Base-by-base conservation (phyloP, 2,113 vertebrate genomes). In the Saccopteryx leptura region DNA sequence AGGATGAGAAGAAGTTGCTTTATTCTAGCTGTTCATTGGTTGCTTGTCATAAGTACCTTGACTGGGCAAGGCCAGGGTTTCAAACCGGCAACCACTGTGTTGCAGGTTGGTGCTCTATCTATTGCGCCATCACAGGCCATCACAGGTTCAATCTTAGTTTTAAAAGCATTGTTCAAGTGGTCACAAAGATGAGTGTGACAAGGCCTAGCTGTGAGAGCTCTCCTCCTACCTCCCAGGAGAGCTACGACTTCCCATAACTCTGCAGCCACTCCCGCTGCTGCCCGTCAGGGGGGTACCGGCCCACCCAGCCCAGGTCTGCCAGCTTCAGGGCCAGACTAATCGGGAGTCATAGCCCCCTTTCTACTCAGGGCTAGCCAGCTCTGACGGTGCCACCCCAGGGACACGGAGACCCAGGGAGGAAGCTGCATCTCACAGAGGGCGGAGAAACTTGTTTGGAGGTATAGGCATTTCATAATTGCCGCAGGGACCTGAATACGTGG, bases 261-360 rank as follows among this genome's bases (percentile, higher is more conserved):
- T 80, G 13, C 12, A 63, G 95, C 21, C 33, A 86, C 89, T 96
- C 81, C 91, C 75, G 97, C 91, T 91, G 94, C 88, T 97, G 87
- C 72, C 93, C 54, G 86, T 98, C 96, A 95, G 21, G 63, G 10
- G 23, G 21, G 1, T 11, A 12, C 54, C 0, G 8, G 50, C 61
- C 97, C 97, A 97, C 28, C 88, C 93, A 97, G 97, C 95, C 95
- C 88, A 97, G 97, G 96, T 95, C 97, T 90, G 94, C 96, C 91
- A 96, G 96, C 92, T 97, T 95, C 52, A 97, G 95, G 97, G 97
- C 96, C 90, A 96, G 65, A 94, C 91, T 92, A 96, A 94, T 97
- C 92, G 93, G 91, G 81, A 97, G 96, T 85, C 87, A 96, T 58
- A 15, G 56, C 17, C 74, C 97, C 93, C 83, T 89, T 97, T 96